Percentiles rank a stretch among this genome's conserved stretches.
Evolutionary conservation across 2,113 vertebrate species (phyloP).

Genomic region (Thermophis baileyi): DNA sequence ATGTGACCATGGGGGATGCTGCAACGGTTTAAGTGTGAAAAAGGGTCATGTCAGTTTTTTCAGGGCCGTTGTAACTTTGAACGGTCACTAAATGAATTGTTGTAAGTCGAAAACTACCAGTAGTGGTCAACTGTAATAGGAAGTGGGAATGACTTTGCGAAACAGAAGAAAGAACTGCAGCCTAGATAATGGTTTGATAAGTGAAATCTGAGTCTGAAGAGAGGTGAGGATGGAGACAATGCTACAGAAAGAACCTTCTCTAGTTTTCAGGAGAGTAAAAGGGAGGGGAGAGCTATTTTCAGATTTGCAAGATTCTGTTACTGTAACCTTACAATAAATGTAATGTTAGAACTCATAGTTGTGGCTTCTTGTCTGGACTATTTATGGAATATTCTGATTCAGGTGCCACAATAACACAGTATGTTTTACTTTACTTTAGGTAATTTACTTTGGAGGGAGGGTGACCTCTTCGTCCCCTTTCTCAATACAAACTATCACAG

Average conservation of each 20-base stretch:
- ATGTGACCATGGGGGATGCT: no score
- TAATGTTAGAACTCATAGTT: background rate
- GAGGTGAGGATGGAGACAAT: background rate
- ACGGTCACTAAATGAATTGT: no score
- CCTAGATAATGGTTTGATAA: background rate
- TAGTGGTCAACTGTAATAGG: background rate
- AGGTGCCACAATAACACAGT: background rate
- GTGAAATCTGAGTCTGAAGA: background rate
- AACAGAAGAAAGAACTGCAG: background rate
- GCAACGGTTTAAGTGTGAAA: no score
- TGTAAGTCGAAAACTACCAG: no score
- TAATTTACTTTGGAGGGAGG: background rate
- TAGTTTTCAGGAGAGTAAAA: background rate
- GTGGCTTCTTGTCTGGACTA: background rate
- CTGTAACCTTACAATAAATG: background rate
- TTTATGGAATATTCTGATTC: background rate
- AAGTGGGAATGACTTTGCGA: background rate
- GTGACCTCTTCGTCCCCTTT: background rate
- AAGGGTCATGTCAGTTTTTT: no score
- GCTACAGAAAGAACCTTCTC: background rate
- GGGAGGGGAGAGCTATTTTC: background rate
- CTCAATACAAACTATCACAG: background rate
- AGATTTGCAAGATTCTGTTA: background rate
- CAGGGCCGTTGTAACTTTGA: no score
- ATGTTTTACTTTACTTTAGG: background rate